Base-by-base conservation (phyloP, 2,113 vertebrate species). In the Tragelaphus imberbis region DNA sequence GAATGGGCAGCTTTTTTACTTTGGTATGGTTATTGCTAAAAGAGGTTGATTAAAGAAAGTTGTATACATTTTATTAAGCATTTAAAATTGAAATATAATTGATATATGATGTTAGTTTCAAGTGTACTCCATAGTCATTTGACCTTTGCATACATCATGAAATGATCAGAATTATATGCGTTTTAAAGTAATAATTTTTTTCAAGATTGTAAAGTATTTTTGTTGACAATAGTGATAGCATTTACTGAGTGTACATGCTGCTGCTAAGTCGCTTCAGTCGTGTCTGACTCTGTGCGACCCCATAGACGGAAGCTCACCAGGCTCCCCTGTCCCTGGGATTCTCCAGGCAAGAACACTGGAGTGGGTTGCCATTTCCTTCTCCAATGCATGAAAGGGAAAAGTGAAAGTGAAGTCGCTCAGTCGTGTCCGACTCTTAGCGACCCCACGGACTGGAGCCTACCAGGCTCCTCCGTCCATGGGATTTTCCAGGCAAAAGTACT, bases 161-260 rank as follows among this genome's bases (percentile, higher is more conserved):
- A 82, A 82, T 55, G 51, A 55, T 82, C 33, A 84, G 11, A 96
- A 90, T 94, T 85, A 7, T 89, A 30, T 33, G 3, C 44, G 65
- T 90, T 93, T 96, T 95, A 84, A 96, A 93, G 59, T 89, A 79
- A 86, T 93, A 44, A 77, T 88, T 84, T 93, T 88, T 92, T 93
- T 51, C 21, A 88, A 87, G 61, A 93, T 15, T 2, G 5, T 44
- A 40, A 56, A 14, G 21, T 84, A 93, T 28, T 94, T 94, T 92
- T 75, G 33, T 96, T 44, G 27, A n/a, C 58, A 84, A 30, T 40
- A 79, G 47, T 87, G 84, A 79, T 23, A 80, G 13, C 23, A 94
- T 56, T 96, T 92, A 80, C n/a, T 92, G 36, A 82, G 28, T 65
- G 2, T 94, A 65, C 14, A 11, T 84, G 19, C n/a, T n/a, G n/a